Evolutionary conservation across 2,113 vertebrate genomes (phyloP).

Genomic region (Haemorhous mexicanus): DNA sequence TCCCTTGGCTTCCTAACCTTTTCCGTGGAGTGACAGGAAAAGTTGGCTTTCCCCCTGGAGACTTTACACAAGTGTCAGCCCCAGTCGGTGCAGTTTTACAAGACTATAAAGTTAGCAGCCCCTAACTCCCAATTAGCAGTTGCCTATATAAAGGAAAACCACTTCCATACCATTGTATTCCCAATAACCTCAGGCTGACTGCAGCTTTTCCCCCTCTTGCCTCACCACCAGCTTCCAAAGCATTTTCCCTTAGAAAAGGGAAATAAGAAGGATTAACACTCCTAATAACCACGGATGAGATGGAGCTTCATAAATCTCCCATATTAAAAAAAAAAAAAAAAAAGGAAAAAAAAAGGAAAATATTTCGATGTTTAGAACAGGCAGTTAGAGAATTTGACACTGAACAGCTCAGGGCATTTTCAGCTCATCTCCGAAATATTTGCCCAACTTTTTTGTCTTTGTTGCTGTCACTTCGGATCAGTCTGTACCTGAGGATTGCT

Average conservation of each 20-base stretch:
- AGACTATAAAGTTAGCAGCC: slow-evolving; percentile 68
- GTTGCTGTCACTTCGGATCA: neutral
- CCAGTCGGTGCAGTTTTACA: slow-evolving; percentile 46
- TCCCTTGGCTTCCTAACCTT: neutral
- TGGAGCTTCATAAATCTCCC: neutral
- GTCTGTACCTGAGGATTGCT: neutral
- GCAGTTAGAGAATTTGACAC: neutral
- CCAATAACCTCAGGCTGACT: neutral
- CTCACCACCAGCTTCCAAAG: neutral
- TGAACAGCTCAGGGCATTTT: neutral
- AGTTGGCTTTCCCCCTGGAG: neutral
- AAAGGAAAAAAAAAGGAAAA: neutral
- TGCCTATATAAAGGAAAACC: slow-evolving; percentile 50
- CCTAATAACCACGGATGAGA: neutral
- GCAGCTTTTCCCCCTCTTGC: neutral
- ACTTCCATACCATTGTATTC: slow-evolving; percentile 37
- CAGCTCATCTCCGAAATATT: neutral
- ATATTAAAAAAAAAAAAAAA: neutral
- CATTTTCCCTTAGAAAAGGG: neutral
- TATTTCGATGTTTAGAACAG: no score
- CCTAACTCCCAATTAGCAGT: slow-evolving; percentile 65
- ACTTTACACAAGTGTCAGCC: slow-evolving; percentile 7
- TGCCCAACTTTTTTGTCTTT: neutral
- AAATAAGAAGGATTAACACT: neutral
- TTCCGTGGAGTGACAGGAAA: neutral